A percentile compares a stretch with the other conserved stretches of the same genome.
These are phyloP conservation scores for Pseudotriccus pelzelni DNA, from an alignment of 2,797 vertebrate genomes.

Conservation along the genomic window DNA sequence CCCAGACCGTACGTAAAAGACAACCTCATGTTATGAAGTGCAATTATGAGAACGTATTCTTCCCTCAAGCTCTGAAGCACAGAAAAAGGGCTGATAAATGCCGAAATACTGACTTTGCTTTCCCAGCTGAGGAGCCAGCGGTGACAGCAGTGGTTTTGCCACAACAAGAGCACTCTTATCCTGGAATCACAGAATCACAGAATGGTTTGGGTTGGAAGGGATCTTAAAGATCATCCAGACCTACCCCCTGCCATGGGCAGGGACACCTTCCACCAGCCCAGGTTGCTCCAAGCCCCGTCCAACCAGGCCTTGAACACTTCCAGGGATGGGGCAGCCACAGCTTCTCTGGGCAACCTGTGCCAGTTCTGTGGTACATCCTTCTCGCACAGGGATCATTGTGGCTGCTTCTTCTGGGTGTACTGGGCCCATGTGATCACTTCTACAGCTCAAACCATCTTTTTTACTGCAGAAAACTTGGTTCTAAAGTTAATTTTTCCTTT, in stretches of 20 bases:
- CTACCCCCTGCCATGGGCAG: neutral
- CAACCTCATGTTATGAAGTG: neutral
- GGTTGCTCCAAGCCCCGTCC: accelerated
- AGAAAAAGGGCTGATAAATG: neutral
- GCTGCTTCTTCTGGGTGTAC: neutral
- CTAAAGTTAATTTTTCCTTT: neutral
- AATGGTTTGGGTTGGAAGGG: neutral
- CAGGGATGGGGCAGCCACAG: neutral
- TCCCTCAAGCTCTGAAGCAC: neutral
- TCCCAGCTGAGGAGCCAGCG: neutral
- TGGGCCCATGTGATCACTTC: neutral
- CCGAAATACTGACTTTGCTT: neutral
- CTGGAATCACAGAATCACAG: neutral
- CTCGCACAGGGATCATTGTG: accelerated
- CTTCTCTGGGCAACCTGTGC: neutral
- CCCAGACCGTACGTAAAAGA: neutral
- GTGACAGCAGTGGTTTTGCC: neutral
- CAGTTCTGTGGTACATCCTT: neutral
- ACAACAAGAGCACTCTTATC: accelerated
- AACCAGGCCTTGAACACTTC: neutral
- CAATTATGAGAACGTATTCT: neutral
- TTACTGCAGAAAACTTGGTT: neutral
- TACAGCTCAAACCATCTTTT: neutral
- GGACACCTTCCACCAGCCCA: neutral
- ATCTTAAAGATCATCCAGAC: neutral